Evolutionary conservation across 2,797 vertebrate genomes (phyloP), one percentile per base, ranked within the genome.

Genomic region (Muraenolepis orangiensis): DNA sequence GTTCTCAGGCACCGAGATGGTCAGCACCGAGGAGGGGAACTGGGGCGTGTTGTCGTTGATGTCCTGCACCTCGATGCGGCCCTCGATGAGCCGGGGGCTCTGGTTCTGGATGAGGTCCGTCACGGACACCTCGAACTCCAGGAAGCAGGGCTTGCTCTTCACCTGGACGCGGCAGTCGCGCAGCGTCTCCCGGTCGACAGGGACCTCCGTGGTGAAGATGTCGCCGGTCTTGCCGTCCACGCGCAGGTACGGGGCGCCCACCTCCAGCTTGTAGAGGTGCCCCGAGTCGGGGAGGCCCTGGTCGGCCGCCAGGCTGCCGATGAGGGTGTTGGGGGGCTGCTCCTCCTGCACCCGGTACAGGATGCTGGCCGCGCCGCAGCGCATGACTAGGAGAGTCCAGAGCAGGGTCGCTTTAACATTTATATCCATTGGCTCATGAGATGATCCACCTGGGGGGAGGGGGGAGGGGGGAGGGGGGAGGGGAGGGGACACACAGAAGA

Each of bases 21-120:
- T 97, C 80, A 99, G 96, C 76, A 99, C 96, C 0, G 98, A 96
- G 0, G 96, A 97, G 75, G 96, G 95, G 40, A 99, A 99, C 85
- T 98, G 98, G 3, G 98, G 98, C 0, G 97, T 98, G 93, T 99
- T 99, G 93, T 99, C 98, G 7, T 99, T 99, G 88, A 99, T 97
- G 87, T 99, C 98, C 69, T 95, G 95, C 64, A 99, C 96, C 83
- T 98, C 96, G 26, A 99, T 98, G 86, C 97, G 95, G 72, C 98
- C 98, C 89, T 99, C 98, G 0, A 99, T 94, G 70, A 99, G 93
- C 78, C 97, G 93, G 0, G 98, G 96, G 82, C 95, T 95, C 86
- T 92, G 95, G 76, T 92, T 98, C 88, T 95, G 92, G 71, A 96
- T 92, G 32, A 98, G 94, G 88, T 99, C 96, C 0, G 98, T 99